Evolutionary conservation across 1,140 invertebrate species (phyloP).

Genomic region (Solen grandis): DNA sequence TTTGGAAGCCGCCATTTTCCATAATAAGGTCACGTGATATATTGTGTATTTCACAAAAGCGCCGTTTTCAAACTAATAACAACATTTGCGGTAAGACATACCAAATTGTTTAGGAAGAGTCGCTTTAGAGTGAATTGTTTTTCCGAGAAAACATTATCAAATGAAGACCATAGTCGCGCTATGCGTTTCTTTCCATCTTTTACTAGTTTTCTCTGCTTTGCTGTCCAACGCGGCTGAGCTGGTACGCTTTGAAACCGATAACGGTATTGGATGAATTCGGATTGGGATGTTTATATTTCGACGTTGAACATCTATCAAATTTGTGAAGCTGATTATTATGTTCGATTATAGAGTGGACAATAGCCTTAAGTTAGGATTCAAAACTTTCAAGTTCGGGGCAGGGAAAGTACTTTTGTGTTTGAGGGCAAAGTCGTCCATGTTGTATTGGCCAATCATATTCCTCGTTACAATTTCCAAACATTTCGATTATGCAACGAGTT

Average conservation of each 20-base stretch:
- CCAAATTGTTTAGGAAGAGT: neutral
- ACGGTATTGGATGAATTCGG: constrained; percentile 58
- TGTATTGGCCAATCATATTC: constrained; percentile 51
- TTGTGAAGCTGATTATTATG: neutral
- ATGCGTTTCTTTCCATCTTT: neutral
- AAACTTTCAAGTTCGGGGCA: constrained; percentile 14
- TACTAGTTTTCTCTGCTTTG: constrained; percentile 6
- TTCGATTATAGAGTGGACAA: neutral
- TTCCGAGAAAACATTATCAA: neutral
- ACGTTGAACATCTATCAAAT: too few relatives aligned
- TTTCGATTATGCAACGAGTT: neutral
- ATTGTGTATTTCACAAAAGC: constrained; percentile 62
- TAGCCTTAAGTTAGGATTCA: constrained; percentile 4
- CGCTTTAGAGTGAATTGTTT: neutral
- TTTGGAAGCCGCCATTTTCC: constrained; percentile 81
- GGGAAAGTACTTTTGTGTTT: constrained; percentile 21
- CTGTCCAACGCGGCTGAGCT: constrained; percentile 47
- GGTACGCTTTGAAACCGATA: constrained; percentile 49
- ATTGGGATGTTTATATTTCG: constrained; percentile 32
- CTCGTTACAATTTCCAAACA: constrained; percentile 38
- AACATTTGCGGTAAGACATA: neutral
- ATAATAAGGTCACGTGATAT: constrained; percentile 79
- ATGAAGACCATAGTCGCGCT: neutral
- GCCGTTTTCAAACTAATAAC: constrained; percentile 52
- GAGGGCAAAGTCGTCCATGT: constrained; percentile 56